These are phyloP conservation scores for Gymnosoma rotundatum DNA, from an alignment of 2,888 invertebrate genomes.

Conservation along the genomic window DNA sequence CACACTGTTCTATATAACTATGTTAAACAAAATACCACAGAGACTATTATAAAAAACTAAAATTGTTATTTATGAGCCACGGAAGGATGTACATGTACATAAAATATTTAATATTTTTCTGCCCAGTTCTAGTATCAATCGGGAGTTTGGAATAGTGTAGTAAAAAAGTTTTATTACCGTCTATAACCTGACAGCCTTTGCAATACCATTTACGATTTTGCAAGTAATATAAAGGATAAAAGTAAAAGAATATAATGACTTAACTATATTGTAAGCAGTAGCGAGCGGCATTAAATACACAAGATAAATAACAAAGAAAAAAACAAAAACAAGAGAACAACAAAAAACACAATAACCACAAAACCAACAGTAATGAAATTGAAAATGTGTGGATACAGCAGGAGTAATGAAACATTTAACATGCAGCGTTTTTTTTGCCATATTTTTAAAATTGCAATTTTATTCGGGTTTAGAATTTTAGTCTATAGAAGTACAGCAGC, in stretches of 20 bases:
- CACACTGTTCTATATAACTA: conserved; percentile 50
- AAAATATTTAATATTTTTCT: conserved; percentile 45
- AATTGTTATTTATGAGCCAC: conserved; percentile 67
- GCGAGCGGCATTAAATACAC: conserved; percentile 28
- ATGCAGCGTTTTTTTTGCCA: conserved; percentile 1
- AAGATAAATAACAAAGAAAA: not conserved
- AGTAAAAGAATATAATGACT: conserved; percentile 44
- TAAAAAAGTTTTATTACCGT: conserved; percentile 47
- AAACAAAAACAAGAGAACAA: not conserved
- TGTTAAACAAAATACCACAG: conserved; percentile 42
- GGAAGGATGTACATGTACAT: conserved; percentile 60
- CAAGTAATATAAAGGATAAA: conserved; percentile 34
- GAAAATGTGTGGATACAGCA: conserved; percentile 45
- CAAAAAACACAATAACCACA: conserved; percentile 30
- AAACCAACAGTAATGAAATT: conserved; percentile 46
- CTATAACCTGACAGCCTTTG: conserved; percentile 43
- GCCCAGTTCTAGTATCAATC: conserved; percentile 19
- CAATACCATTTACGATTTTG: conserved; percentile 35
- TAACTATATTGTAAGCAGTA: conserved; percentile 61
- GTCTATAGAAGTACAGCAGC: conserved; percentile 1
- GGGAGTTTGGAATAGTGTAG: conserved; percentile 27
- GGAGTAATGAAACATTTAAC: conserved; percentile 29
- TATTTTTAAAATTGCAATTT: conserved; percentile 16
- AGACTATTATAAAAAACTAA: conserved; percentile 1
- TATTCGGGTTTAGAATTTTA: not conserved